Base-by-base conservation (phyloP, 1,140 invertebrate species). In the Mercenaria mercenaria region DNA sequence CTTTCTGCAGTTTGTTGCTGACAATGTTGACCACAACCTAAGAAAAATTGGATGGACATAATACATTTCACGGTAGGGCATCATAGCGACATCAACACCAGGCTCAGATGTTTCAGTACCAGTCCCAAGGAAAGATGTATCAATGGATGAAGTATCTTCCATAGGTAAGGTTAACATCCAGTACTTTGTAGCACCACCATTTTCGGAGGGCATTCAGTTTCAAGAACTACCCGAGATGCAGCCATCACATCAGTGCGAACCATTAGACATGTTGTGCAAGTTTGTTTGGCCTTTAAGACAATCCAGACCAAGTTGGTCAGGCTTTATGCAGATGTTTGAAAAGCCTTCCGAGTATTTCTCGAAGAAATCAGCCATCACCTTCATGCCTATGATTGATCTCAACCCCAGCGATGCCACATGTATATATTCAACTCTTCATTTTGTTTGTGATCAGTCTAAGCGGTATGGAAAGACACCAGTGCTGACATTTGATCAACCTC, bases 41-140 rank as follows among this genome's bases (percentile, higher is more conserved):
- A 34, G 43, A 15, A 18, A 90, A 88, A 18, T 34, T 92, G n/a
- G 89, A 90, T 88, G 91, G 43, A 6, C 43, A 90, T 61, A 64
- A 84, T 37, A 93, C 92, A 2, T 93, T 94, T 59, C 94, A 94
- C 89, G 91, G 91, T 0, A 94, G 94, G 93, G 93, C 3, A 93
- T 94, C 18, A 93, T 95, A 18, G 90, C 90, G n/a, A 77, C 74
- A 59, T 18, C 56, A n/a, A 91, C 89, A 13, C 89, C 89, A 23
- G 92, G 86, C 4, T 47, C 37, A 20, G 11, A 29, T 20, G 69
- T 20, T 41, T 1, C 13, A 15, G 18, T 29, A 41, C 18, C 69
- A 29, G 18, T 47, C 0, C 23, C 4, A 26, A 20, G 69, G 2
- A 8, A 74, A 26, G 37, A 29, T 39, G 34, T 74, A 11, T 74